Conservation (phyloP, 2,888 invertebrate species). For the Anagyrus pseudococci region DNA sequence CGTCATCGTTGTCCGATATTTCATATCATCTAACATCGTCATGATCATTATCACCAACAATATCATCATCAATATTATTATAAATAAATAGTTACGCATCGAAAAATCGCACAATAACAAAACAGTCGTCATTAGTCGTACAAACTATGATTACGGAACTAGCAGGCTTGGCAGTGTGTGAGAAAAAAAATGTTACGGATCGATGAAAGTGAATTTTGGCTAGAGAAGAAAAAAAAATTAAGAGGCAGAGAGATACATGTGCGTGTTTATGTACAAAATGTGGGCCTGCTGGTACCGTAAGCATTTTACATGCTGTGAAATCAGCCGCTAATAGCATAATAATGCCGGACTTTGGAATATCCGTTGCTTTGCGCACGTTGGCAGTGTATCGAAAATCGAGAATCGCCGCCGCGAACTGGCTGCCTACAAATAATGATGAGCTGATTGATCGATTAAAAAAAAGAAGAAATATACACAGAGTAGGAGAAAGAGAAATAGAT, state of each 20-base stretch:
- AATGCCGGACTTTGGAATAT: conserved; percentile 39
- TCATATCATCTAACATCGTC: conserved; percentile 40
- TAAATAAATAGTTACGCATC: conserved; percentile 58
- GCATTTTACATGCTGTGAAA: conserved; percentile 27
- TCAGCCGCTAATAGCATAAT: conserved; percentile 34
- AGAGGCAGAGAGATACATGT: conserved; percentile 18
- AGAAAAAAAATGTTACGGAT: background rate
- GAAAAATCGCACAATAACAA: conserved; percentile 53
- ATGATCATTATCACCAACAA: conserved; percentile 38
- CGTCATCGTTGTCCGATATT: conserved; percentile 45
- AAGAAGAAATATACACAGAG: too few species aligned
- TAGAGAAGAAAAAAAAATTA: conserved; percentile 23
- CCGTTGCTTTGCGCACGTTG: conserved; percentile 24
- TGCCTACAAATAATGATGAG: background rate
- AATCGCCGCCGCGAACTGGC: conserved; percentile 13
- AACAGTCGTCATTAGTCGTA: conserved; percentile 49
- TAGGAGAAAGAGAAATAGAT: background rate
- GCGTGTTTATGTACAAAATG: too few species aligned
- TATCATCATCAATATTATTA: conserved; percentile 46
- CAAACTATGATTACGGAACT: conserved; percentile 13
- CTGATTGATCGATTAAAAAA: too few species aligned
- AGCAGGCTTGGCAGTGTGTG: conserved; percentile 10
- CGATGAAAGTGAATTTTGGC: conserved; percentile 20
- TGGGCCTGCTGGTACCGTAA: conserved; percentile 26
- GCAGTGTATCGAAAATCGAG: conserved; percentile 18